phyloP scores from a whole-genome alignment of 2,113 vertebrate species.

The Chaetura pelagica region DNA sequence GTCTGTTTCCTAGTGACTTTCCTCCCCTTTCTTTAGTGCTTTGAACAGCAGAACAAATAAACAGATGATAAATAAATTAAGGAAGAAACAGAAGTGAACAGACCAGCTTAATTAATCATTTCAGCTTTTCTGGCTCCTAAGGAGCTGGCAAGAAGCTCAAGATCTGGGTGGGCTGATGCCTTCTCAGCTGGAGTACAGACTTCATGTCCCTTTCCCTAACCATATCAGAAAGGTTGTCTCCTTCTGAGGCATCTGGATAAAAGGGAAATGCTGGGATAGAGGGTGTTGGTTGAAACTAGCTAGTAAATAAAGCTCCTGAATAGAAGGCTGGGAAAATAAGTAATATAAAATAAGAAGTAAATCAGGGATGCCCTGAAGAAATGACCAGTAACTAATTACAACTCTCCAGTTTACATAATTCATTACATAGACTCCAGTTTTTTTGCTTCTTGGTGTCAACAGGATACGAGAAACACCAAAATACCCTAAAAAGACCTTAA shows the following conservation, averaged over 20 bases:
- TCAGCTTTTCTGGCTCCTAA: slow-evolving; percentile 16
- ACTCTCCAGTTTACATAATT: neutral
- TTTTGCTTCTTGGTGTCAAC: neutral
- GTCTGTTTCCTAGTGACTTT: neutral
- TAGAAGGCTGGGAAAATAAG: neutral
- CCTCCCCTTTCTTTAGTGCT: neutral
- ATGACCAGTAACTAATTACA: neutral
- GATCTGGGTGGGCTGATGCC: neutral
- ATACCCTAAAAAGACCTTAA: neutral
- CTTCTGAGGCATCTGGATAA: neutral
- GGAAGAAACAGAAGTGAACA: slow-evolving; percentile 24
- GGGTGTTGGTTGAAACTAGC: neutral
- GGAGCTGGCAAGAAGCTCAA: neutral
- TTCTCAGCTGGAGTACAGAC: neutral
- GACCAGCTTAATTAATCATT: slow-evolving; percentile 15
- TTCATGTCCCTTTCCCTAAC: neutral
- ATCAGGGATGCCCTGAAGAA: neutral
- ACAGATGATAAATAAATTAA: slow-evolving; percentile 33
- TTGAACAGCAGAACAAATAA: slow-evolving; percentile 10
- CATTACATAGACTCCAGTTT: neutral
- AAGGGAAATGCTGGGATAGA: neutral
- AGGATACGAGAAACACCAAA: neutral
- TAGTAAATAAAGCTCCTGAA: neutral
- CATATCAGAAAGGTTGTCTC: neutral
- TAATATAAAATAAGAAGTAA: neutral